Evolutionary conservation across 35 echinoderm and acorn worm species (phyloP), one percentile per base, ranked within the genome.

Genomic region (Anneissia japonica): DNA sequence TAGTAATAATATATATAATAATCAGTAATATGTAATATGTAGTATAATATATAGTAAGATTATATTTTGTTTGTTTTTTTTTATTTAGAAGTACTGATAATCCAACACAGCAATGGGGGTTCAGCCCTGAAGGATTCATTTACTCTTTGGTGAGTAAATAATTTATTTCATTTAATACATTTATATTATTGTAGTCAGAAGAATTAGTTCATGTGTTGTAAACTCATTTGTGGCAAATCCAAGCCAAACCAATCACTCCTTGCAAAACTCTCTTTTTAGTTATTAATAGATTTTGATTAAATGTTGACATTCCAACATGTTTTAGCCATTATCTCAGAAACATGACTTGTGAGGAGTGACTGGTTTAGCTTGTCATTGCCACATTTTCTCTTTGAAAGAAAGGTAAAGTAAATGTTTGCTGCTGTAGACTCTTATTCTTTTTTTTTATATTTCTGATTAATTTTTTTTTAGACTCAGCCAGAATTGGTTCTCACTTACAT

Each of bases 401-500:
- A 43, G 40, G 40, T 43, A 43, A 43, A 14, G 40, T 43, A 43
- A 43, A 14, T 45, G 40, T 45, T 45, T 45, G 4, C 4, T 45
- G 40, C 40, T 45, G 4, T n/a, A n/a, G 16, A 45, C 5, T 45
- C 16, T 7, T 45, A 45, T 64, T 64, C n/a, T n/a, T n/a, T 64
- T 5, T 30, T 26, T 30, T 5, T 75, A 75, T 75, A 12, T 35
- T 1, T 81, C 10, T n/a, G n/a, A n/a, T n/a, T 81, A 46, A 26
- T 43, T 74, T 31, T 32, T 35, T 11, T 64, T 9, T 43, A 94
- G 92, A 79, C 88, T 14, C 76, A 94, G 38, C 91, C 89, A 3
- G 79, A 86, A 12, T 84, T 93, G 3, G 88, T 90, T 0, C 77
- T 98, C 26, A 98, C 95, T 4, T 98, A 88, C 64, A 89, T 93